Conservation (phyloP, 2,888 invertebrate species). For the Augochlorella aurata region DNA sequence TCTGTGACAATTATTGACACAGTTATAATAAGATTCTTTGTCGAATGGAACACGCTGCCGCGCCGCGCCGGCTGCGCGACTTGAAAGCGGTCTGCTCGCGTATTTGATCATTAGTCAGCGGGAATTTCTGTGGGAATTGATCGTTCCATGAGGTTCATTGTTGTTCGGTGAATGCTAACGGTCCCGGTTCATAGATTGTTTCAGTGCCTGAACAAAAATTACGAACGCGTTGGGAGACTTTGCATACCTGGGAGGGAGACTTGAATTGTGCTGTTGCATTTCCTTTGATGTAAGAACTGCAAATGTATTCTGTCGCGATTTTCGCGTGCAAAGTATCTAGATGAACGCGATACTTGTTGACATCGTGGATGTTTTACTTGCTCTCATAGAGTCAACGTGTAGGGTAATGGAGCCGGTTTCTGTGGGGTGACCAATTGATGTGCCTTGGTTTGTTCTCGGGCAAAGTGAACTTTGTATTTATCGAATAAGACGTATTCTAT, state of each 20-base stretch:
- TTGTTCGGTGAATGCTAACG: background rate
- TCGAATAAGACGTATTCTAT: too few species aligned
- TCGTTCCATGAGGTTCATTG: background rate
- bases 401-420: too few species aligned
- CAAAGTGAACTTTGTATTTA: too few species aligned
- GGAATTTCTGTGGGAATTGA: conserved; percentile 10
- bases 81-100: conserved; percentile 4
- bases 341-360: background rate
- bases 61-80: background rate
- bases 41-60: background rate
- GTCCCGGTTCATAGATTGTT: background rate
- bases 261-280: background rate
- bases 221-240: background rate
- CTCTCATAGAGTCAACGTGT: too few species aligned
- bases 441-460: too few species aligned
- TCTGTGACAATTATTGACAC: conserved; percentile 38
- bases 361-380: too few species aligned
- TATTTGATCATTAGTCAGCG: conserved; percentile 8
- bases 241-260: background rate
- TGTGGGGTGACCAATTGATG: too few species aligned
- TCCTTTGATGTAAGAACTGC: background rate
- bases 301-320: background rate
- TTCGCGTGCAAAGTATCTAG: background rate
- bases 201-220: background rate
- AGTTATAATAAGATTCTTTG: conserved; percentile 10